Conservation (phyloP, 2,888 invertebrate genomes). For the Molanna angustata region DNA sequence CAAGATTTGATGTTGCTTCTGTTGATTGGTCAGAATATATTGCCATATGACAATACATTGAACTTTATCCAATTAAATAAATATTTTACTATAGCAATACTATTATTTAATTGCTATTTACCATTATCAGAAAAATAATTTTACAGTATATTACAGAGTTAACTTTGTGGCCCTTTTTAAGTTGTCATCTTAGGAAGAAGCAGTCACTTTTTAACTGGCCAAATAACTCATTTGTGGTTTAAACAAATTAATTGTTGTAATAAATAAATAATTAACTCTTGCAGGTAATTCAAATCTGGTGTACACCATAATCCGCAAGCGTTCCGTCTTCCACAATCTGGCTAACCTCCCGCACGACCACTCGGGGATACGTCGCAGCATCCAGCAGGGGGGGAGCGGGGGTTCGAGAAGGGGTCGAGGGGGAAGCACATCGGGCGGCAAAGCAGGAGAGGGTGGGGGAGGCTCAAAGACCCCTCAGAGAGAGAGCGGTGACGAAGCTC, state of each 20-base stretch:
- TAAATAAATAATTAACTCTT: too few species aligned
- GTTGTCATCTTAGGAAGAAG: too few species aligned
- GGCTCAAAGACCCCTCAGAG: neutral
- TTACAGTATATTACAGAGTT: too few species aligned
- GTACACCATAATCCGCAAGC: constrained; percentile 97
- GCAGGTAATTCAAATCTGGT: constrained; percentile 98
- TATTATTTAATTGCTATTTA: too few species aligned
- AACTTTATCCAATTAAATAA: too few species aligned
- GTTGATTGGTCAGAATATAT: too few species aligned
- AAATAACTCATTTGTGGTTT: neutral
- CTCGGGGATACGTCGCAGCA: constrained; percentile 78
- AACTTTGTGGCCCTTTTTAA: too few species aligned
- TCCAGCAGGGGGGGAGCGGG: constrained; percentile 40
- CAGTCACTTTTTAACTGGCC: too few species aligned
- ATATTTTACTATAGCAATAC: too few species aligned
- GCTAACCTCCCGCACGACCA: constrained; percentile 97
- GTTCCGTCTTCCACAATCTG: constrained; percentile 96
- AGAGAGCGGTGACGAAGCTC: constrained; percentile 46
- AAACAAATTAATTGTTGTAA: neutral
- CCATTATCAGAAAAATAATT: too few species aligned
- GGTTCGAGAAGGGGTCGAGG: constrained; percentile 7
- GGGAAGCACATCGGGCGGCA: constrained; percentile 29
- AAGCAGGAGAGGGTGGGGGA: constrained; percentile 28
- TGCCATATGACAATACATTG: too few species aligned
- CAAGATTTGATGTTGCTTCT: too few species aligned